These are phyloP conservation scores for Argya squamiceps DNA, from an alignment of 2,797 vertebrate genomes.

Conservation along the genomic window DNA sequence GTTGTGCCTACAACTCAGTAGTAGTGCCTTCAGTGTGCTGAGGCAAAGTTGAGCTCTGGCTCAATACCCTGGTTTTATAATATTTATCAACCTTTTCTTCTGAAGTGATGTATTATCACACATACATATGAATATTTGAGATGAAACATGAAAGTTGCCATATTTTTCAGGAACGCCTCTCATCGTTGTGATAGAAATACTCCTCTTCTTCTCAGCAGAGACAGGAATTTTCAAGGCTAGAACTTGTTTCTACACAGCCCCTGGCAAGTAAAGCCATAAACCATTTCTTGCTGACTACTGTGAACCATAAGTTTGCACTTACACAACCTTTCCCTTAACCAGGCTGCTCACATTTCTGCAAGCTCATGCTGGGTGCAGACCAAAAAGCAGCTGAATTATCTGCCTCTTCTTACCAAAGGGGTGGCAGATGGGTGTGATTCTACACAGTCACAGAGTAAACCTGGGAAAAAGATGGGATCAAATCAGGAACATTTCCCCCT, in stretches of 20 bases:
- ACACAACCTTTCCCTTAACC: background rate
- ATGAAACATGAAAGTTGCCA: background rate
- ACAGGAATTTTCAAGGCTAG: background rate
- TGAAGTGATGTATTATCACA: background rate
- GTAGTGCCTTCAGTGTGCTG: background rate
- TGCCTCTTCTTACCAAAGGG: background rate
- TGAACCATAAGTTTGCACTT: background rate
- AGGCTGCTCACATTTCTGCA: background rate
- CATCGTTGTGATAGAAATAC: background rate
- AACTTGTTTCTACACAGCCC: background rate
- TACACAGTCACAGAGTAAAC: background rate
- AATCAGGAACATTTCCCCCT: background rate
- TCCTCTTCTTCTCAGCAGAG: background rate
- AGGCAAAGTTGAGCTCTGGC: background rate
- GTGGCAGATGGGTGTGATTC: background rate
- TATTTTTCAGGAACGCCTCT: background rate
- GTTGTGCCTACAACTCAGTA: background rate
- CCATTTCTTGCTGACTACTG: background rate
- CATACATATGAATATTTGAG: background rate
- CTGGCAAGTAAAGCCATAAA: background rate
- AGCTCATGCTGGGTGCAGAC: background rate
- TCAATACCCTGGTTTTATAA: background rate
- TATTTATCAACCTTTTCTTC: background rate
- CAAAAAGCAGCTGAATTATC: background rate
- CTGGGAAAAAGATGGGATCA: background rate